Percentiles rank a stretch among this genome's conserved stretches.
These are phyloP conservation scores for Gouania willdenowi DNA, from an alignment of 2,797 vertebrate species.

Conservation along the genomic window DNA sequence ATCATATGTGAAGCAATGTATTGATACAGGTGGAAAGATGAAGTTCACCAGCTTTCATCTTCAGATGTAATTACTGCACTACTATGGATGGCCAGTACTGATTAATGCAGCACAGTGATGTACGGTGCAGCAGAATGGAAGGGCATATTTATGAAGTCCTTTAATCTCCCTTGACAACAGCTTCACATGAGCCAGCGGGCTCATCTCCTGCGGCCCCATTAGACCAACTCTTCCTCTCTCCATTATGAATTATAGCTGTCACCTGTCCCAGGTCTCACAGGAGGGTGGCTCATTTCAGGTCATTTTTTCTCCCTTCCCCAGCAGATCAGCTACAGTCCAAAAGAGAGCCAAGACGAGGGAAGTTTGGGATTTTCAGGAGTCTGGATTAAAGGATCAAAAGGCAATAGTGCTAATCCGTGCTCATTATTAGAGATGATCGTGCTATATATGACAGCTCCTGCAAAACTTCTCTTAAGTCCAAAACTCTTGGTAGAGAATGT, in stretches of 20 bases:
- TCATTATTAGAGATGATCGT: conserved; percentile 76
- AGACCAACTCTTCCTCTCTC: conserved; percentile 42
- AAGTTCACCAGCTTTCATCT: conserved; percentile 50
- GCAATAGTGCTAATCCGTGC: conserved; percentile 72
- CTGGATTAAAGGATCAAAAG: conserved; percentile 77
- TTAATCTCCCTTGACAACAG: conserved; percentile 69
- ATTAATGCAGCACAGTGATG: conserved; percentile 56
- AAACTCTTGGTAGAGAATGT: conserved; percentile 58
- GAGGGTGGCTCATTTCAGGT: conserved; percentile 64
- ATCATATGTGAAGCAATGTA: conserved; percentile 46
- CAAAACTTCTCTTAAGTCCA: conserved; percentile 67
- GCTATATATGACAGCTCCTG: conserved; percentile 79
- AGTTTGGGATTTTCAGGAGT: conserved; percentile 63
- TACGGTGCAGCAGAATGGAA: conserved; percentile 41
- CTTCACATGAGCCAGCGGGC: conserved; percentile 44
- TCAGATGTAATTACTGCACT: conserved; percentile 52
- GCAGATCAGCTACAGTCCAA: conserved; percentile 68
- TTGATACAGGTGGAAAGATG: conserved; percentile 51
- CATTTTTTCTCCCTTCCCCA: conserved; percentile 54
- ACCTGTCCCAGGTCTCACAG: conserved; percentile 67
- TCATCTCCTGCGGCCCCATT: conserved; percentile 57
- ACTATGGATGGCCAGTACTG: conserved; percentile 47
- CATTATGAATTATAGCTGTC: conserved; percentile 55
- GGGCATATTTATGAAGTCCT: conserved; percentile 65
- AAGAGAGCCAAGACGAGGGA: conserved; percentile 59